phyloP scores from a whole-genome alignment of 2,888 invertebrate species.

The Eucriotettix oculatus region DNA sequence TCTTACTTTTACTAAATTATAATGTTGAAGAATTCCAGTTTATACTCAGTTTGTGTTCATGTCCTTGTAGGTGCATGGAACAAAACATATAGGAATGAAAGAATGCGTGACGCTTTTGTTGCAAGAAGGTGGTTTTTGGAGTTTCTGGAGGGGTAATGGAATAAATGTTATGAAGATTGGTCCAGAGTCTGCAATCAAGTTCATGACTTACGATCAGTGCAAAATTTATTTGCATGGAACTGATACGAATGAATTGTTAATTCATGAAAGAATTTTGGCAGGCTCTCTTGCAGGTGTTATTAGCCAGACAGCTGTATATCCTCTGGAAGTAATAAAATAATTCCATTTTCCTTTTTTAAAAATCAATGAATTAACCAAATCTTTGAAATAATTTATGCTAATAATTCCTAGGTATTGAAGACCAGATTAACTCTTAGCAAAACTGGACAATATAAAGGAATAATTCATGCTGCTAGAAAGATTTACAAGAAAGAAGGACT shows the following conservation, averaged over 20 bases:
- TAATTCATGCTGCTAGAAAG: constrained; percentile 77
- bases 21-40: too few species aligned
- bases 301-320: constrained; percentile 93
- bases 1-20: too few species aligned
- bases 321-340: constrained; percentile 55
- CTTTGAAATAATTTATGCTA: too few species aligned
- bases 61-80: constrained; percentile 64
- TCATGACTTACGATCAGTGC: constrained; percentile 94
- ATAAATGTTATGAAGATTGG: constrained; percentile 98
- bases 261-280: constrained; percentile 81
- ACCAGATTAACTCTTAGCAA: constrained; percentile 88
- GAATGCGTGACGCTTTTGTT: constrained; percentile 69
- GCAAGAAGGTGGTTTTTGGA: constrained; percentile 75
- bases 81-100: constrained; percentile 40
- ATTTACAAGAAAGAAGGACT: constrained; percentile 76
- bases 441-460: constrained; percentile 82
- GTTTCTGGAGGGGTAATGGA: constrained; percentile 95
- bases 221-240: constrained; percentile 74
- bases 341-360: not conserved
- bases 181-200: constrained; percentile 96
- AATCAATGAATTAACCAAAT: too few species aligned
- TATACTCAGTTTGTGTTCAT: not conserved
- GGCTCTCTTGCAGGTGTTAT: constrained; percentile 92
- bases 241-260: constrained; percentile 57
- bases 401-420: constrained; percentile 59